Conservation (phyloP, 2,888 invertebrate genomes). For the Pyralis farinalis region DNA sequence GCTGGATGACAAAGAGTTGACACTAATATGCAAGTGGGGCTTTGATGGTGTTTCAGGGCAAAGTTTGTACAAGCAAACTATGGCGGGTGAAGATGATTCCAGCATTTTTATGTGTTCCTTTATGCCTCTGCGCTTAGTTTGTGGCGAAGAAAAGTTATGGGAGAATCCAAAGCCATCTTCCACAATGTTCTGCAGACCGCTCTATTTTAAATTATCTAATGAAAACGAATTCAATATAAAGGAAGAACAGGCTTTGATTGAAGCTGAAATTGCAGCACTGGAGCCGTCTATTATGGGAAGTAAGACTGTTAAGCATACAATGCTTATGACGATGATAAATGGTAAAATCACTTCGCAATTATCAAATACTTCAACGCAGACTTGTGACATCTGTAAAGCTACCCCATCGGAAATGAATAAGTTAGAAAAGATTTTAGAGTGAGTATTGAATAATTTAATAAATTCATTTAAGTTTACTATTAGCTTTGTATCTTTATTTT, state of each 20-base stretch:
- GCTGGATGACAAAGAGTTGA: slow-evolving; percentile 10
- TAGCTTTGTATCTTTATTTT: background rate
- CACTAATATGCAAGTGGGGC: slow-evolving; percentile 15
- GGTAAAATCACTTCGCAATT: background rate
- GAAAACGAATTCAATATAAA: slow-evolving; percentile 6
- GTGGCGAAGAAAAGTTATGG: slow-evolving; percentile 11
- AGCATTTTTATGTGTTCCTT: slow-evolving; percentile 10
- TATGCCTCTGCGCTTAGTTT: slow-evolving; percentile 9
- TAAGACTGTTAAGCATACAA: too few relatives aligned
- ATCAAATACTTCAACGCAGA: background rate
- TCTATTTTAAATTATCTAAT: slow-evolving; percentile 4
- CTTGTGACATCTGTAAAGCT: background rate
- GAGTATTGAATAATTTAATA: background rate
- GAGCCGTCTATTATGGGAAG: slow-evolving; percentile 6
- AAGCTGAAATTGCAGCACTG: slow-evolving; percentile 6
- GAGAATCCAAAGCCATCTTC: slow-evolving; percentile 8
- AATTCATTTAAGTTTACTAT: background rate
- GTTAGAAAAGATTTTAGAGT: background rate
- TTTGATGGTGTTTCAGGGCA: slow-evolving; percentile 15
- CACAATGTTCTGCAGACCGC: slow-evolving; percentile 6
- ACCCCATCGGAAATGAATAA: background rate
- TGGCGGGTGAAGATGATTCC: slow-evolving; percentile 6
- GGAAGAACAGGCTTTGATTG: background rate
- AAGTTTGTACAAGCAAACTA: slow-evolving; percentile 13
- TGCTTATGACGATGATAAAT: background rate